Conservation (phyloP, 2,113 vertebrate genomes). For the Neopipo cinnamomea region DNA sequence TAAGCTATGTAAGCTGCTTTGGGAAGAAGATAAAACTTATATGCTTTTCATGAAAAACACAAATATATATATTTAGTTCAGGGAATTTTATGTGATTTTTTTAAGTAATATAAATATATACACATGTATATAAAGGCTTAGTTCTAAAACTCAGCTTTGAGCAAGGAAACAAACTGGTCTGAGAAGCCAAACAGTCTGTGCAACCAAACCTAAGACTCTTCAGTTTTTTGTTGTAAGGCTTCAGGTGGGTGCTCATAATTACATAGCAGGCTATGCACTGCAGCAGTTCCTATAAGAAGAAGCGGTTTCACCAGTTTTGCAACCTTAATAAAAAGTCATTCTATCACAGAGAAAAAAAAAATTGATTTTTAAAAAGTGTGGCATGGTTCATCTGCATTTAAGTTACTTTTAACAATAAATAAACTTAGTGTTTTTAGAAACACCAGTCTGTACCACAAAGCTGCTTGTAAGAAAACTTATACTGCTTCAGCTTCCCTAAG, state of each 20-base stretch:
- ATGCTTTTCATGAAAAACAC: background rate
- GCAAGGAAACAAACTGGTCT: constrained; percentile 12
- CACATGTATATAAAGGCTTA: background rate
- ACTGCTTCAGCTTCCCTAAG: background rate
- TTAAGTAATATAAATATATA: background rate
- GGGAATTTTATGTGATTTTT: fast-evolving
- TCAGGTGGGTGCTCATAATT: constrained; percentile 5
- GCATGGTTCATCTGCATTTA: background rate
- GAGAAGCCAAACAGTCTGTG: background rate
- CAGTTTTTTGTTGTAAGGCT: background rate
- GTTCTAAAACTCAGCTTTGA: background rate
- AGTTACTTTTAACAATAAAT: background rate
- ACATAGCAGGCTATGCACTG: background rate
- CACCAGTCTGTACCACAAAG: background rate
- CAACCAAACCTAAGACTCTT: constrained; percentile 25
- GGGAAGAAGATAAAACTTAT: background rate
- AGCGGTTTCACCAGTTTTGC: constrained; percentile 31
- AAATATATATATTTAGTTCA: background rate
- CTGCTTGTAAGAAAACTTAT: background rate
- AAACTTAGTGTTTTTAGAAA: background rate
- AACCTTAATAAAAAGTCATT: constrained; percentile 8
- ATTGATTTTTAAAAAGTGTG: background rate
- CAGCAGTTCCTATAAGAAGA: constrained; percentile 4
- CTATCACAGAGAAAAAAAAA: background rate
- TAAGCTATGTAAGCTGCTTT: background rate